Percentiles rank a stretch among this genome's conserved stretches.
Conservation (phyloP, 1,140 invertebrate genomes). For the Camponotus vicinus region DNA sequence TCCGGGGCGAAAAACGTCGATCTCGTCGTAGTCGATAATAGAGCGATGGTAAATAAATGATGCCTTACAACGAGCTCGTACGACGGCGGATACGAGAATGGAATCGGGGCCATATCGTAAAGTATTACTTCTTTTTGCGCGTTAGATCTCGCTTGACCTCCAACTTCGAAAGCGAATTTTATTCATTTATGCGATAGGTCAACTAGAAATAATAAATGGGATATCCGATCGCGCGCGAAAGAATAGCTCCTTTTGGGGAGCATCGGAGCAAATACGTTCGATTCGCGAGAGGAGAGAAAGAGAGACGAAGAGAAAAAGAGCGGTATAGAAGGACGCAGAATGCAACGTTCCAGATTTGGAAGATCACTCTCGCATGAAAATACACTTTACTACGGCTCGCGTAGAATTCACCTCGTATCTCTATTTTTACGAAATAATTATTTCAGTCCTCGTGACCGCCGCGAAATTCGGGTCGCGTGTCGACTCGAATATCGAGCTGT, state of each 20-base stretch:
- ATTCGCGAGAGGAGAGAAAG: not conserved
- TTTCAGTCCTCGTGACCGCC: not conserved
- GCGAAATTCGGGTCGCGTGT: conserved; percentile 23
- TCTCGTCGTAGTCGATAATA: conserved; percentile 27
- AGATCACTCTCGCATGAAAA: conserved; percentile 8
- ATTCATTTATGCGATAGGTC: conserved; percentile 57
- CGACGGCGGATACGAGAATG: conserved; percentile 39
- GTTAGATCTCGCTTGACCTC: conserved; percentile 38
- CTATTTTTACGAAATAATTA: conserved; percentile 44
- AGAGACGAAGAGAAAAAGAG: not conserved
- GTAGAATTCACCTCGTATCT: conserved; percentile 9
- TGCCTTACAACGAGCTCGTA: conserved; percentile 38
- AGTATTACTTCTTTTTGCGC: not conserved
- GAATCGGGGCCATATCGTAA: conserved; percentile 38
- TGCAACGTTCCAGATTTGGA: not conserved
- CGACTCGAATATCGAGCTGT: conserved; percentile 12
- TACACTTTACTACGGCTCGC: conserved; percentile 52
- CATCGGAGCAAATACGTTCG: not conserved
- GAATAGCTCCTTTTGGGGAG: conserved; percentile 6
- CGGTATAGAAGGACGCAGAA: no score
- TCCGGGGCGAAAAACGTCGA: conserved; percentile 3
- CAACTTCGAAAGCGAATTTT: conserved; percentile 38
- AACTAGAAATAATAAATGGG: conserved; percentile 61
- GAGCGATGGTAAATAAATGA: conserved; percentile 44
- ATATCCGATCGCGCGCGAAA: conserved; percentile 41